Conservation (phyloP, 2,113 vertebrate genomes). For the human (Homo sapiens) region DNA sequence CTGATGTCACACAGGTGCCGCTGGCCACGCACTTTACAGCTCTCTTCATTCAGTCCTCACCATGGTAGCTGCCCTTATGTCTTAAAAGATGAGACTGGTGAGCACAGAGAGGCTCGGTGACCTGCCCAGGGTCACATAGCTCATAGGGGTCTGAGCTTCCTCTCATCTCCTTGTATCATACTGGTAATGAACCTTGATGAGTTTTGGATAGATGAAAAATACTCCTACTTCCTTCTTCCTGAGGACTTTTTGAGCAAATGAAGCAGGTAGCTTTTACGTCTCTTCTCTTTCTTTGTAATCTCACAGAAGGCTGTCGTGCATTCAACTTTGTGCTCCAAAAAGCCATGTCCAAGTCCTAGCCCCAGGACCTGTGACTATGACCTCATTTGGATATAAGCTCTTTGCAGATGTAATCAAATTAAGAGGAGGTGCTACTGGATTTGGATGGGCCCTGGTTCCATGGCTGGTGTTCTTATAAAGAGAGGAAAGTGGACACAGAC, state of each 20-base stretch:
- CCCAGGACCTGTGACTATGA: background rate
- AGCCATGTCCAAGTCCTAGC: accelerated
- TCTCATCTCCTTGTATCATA: background rate
- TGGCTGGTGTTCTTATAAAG: background rate
- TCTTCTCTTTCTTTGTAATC: background rate
- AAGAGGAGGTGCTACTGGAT: background rate
- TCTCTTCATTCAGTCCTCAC: background rate
- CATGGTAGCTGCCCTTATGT: accelerated
- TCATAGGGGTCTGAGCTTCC: background rate
- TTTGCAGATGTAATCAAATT: background rate
- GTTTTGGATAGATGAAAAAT: background rate
- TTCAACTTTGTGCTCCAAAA: background rate
- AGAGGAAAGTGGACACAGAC: background rate
- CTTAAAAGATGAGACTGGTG: background rate
- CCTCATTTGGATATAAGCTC: background rate
- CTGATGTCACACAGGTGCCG: accelerated
- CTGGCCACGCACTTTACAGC: background rate
- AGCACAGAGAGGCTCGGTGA: background rate
- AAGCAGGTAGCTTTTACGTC: background rate
- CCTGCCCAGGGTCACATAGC: background rate
- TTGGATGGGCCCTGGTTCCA: no score
- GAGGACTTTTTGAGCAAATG: background rate
- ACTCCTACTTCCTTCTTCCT: background rate
- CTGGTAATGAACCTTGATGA: no score
- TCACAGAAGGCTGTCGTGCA: background rate